These are phyloP conservation scores for Asarcornis scutulata DNA, from an alignment of 2,113 vertebrate genomes.

Conservation along the genomic window DNA sequence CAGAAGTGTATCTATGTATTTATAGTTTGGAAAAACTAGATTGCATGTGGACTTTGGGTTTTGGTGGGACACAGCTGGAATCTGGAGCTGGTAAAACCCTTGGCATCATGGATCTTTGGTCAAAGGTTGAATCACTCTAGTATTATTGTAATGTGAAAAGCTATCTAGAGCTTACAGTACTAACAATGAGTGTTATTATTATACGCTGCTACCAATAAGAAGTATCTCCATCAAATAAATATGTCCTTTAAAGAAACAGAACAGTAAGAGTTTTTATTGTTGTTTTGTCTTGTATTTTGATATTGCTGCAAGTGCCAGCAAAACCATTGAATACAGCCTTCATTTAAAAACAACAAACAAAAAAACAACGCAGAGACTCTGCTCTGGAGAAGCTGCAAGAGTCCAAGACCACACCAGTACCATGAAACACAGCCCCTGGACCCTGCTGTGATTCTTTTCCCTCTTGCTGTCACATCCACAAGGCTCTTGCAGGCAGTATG, in stretches of 20 bases:
- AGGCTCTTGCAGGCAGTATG: background rate
- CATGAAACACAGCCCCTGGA: background rate
- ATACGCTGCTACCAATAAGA: background rate
- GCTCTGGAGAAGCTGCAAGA: background rate
- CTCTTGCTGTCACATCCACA: rapidly evolving
- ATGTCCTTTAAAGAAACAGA: background rate
- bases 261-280: background rate
- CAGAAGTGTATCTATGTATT: background rate
- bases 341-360: background rate
- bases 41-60: background rate
- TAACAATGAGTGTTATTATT: background rate
- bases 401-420: background rate
- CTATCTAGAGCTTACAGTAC: background rate
- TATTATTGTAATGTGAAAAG: background rate
- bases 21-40: background rate
- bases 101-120: background rate
- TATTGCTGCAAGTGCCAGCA: background rate
- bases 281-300: background rate
- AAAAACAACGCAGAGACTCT: background rate
- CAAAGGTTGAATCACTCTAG: background rate
- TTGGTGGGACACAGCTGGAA: background rate
- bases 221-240: background rate
- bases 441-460: background rate
- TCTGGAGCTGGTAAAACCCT: background rate
- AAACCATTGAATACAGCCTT: rapidly evolving